Conservation (phyloP, 1,140 invertebrate genomes). For the Hyles euphorbiae region DNA sequence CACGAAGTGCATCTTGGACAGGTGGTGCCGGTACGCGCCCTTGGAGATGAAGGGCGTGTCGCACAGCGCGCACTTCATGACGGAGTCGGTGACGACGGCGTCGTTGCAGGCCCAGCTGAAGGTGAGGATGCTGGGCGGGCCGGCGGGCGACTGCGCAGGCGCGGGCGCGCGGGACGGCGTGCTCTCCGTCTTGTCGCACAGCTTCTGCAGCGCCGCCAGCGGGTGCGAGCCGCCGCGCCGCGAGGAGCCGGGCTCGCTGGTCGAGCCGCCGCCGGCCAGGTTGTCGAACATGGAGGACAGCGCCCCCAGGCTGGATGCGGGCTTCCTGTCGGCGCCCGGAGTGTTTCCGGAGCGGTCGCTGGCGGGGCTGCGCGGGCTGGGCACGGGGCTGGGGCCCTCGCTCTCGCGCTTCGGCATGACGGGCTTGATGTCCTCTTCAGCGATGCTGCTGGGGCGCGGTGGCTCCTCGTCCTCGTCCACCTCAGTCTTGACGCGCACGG, state of each 20-base stretch:
- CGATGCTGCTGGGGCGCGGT: slow-evolving; percentile 70
- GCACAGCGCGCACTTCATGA: slow-evolving; percentile 97
- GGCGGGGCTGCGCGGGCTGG: slow-evolving; percentile 82
- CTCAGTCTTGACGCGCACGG: slow-evolving; percentile 76
- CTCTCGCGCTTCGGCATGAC: slow-evolving; percentile 56
- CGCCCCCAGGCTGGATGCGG: slow-evolving; percentile 85
- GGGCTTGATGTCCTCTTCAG: slow-evolving; percentile 66
- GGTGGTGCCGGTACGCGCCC: slow-evolving; percentile 96
- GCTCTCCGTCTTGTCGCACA: slow-evolving; percentile 95
- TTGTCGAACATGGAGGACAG: slow-evolving; percentile 94
- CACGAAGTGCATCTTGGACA: slow-evolving; percentile 97
- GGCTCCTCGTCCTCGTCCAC: slow-evolving; percentile 76
- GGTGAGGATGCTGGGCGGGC: slow-evolving; percentile 88
- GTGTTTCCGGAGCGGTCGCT: slow-evolving; percentile 85
- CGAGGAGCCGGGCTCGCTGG: slow-evolving; percentile 67
- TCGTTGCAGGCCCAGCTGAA: slow-evolving; percentile 97
- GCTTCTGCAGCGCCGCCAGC: slow-evolving; percentile 93
- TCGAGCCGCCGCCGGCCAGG: slow-evolving; percentile 78
- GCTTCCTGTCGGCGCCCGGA: slow-evolving; percentile 80
- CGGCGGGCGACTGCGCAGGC: slow-evolving; percentile 73
- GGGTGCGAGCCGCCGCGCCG: slow-evolving; percentile 88
- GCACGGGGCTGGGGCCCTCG: slow-evolving; percentile 70
- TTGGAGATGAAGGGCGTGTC: slow-evolving; percentile 97
- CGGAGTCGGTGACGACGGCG: slow-evolving; percentile 90
- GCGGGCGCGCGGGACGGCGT: slow-evolving; percentile 69